Percentiles rank a stretch among this genome's conserved stretches.
phyloP scores from a whole-genome alignment of 2,888 invertebrate genomes.

The Serripes groenlandicus region DNA sequence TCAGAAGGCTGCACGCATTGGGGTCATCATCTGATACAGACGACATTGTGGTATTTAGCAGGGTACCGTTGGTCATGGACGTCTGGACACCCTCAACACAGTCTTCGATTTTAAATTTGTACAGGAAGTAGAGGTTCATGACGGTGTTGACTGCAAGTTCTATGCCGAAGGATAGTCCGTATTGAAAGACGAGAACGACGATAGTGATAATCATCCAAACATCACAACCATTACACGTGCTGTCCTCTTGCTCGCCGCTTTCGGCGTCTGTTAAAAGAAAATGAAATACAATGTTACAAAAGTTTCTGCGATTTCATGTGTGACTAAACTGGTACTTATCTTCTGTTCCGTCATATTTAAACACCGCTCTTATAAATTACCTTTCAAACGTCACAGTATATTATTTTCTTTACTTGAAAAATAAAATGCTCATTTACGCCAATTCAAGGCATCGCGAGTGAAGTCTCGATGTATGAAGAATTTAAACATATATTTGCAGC shows the following conservation, averaged over 20 bases:
- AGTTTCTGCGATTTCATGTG: no score
- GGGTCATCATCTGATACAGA: not conserved
- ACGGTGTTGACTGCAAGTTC: constrained; percentile 62
- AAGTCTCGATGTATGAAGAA: no score
- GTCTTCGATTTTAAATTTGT: constrained; percentile 57
- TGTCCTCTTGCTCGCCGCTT: not conserved
- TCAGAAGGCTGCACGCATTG: constrained; percentile 44
- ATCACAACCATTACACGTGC: constrained; percentile 3
- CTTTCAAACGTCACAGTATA: no score
- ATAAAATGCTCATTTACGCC: no score
- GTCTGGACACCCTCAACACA: constrained; percentile 7
- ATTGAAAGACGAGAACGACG: constrained; percentile 43
- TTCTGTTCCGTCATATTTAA: no score
- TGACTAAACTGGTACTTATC: no score
- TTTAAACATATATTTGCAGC: no score
- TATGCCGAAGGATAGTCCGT: constrained; percentile 59
- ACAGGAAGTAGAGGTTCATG: constrained; percentile 60
- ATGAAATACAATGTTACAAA: no score
- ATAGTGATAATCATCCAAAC: constrained; percentile 39
- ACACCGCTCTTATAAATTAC: no score
- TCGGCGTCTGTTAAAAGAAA: not conserved
- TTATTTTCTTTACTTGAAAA: no score
- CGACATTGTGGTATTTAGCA: constrained; percentile 13
- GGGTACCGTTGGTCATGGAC: constrained; percentile 14
- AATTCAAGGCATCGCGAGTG: no score